Evolutionary conservation across 2,797 vertebrate species (phyloP), one percentile per base, ranked within the genome.

Genomic region (Tenualosa thibaudeaui): DNA sequence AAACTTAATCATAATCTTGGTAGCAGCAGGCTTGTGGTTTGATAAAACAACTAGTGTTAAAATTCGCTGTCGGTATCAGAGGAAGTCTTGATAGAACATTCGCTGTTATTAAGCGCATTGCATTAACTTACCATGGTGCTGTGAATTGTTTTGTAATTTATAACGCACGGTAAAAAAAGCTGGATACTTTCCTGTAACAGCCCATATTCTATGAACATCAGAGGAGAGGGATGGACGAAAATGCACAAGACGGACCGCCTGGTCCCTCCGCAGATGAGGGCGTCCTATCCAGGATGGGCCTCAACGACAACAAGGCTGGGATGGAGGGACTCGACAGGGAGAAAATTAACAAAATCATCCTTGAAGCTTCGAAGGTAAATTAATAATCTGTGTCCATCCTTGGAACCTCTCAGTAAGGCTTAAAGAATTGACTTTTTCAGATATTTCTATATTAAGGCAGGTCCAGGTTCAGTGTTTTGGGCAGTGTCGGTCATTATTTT

Each of bases 261-360:
- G 71, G 19, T 43, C 71, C 71, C 1, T 22, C 37, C 37, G 40
- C 71, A 43, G 54, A 51, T 89, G 96, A 95, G 81, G 94, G 91
- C 7, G 85, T 97, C 90, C 94, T 98, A 37, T 97, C 97, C 91
- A 96, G 97, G 88, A 95, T 99, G 95, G 97, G 97, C 43, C 97
- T 99, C 87, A 99, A 99, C 90, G 98, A 99, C 92, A 99, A 99
- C 93, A 99, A 99, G 91, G 98, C 98, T 89, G 98, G 98, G 82
- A 99, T 99, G 98, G 96, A 98, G 90, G 98, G 97, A 84, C 93
- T 99, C 84, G 97, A 99, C 94, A 97, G 97, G 93, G 97, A 98
- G 83, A 99, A 97, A 92, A 99, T 99, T 91, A 99, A 99, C 93
- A 98, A 96, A 93, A 97, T 99, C 93, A 99, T 99, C 91, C 95